These are phyloP conservation scores for Drosophila dives DNA, from an alignment of 2,888 invertebrate genomes.

Conservation along the genomic window DNA sequence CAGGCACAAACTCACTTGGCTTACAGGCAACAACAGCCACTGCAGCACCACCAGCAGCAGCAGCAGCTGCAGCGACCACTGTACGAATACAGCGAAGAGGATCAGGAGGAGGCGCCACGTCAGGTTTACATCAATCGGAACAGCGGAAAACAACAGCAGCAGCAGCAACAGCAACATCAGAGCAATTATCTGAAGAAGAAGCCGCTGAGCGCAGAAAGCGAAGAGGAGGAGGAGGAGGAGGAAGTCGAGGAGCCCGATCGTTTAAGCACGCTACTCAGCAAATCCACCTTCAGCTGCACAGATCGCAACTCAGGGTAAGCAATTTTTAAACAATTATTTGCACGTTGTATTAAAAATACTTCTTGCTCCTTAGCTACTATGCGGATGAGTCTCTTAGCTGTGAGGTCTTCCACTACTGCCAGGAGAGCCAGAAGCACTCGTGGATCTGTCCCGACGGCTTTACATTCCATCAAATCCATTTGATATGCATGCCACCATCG, in stretches of 20 bases:
- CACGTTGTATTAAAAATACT: background rate
- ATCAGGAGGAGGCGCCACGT: slow-evolving; percentile 83
- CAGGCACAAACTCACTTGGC: slow-evolving; percentile 84
- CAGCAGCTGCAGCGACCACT: slow-evolving; percentile 70
- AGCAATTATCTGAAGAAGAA: slow-evolving; percentile 78
- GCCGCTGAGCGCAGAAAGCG: slow-evolving; percentile 87
- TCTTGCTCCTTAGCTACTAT: slow-evolving; percentile 87
- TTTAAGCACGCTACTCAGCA: slow-evolving; percentile 90
- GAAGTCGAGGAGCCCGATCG: slow-evolving; percentile 95
- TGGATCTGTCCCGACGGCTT: slow-evolving; percentile 97
- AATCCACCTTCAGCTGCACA: slow-evolving; percentile 93
- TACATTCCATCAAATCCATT: slow-evolving; percentile 90
- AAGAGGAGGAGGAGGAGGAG: slow-evolving; percentile 90
- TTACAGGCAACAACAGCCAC: slow-evolving; percentile 75
- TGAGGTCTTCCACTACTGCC: slow-evolving; percentile 97
- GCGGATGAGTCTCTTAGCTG: slow-evolving; percentile 95
- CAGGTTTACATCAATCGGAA: slow-evolving; percentile 81
- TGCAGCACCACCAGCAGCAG: slow-evolving; percentile 69
- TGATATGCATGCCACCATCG: slow-evolving; percentile 96
- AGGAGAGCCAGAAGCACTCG: slow-evolving; percentile 94
- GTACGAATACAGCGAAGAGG: slow-evolving; percentile 84
- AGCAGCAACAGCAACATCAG: slow-evolving; percentile 55
- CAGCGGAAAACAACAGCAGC: slow-evolving; percentile 72
- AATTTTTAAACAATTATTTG: too few relatives aligned
- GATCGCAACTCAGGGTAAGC: slow-evolving; percentile 90